Evolutionary conservation across 2,888 invertebrate species (phyloP), one percentile per base, ranked within the genome.

Genomic region (Synergus laeviventris): DNA sequence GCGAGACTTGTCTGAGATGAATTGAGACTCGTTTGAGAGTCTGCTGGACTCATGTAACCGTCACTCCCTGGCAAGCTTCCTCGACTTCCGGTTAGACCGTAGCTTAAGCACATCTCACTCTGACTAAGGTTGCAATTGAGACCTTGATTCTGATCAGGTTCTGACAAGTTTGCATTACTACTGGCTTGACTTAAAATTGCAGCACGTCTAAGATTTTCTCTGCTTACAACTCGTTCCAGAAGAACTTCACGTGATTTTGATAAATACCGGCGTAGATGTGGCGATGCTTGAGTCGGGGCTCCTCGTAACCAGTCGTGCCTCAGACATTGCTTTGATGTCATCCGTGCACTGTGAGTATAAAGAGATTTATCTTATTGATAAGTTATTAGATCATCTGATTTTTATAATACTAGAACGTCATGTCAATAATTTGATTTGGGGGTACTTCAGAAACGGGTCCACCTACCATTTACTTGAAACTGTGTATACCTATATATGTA

Each of bases 281-380:
- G 89, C 61, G 91, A 89, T 4, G 90, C 91, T 61, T 89, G 91
- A 1, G 88, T 90, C 3, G 91, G 90, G 0, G 90, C 91, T n/a
- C 87, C 90, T 74, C 86, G 89, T 54, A 94, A 84, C 94, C 94
- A 94, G 8, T 93, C 92, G 88, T 94, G 94, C 59, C 92, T 89
- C 83, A 94, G 91, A 83, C 93, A 93, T 85, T 94, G 93, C 78
- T 92, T 91, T 36, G 93, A 93, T 76, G 92, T 92, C 90, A 93
- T 91, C 77, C 94, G 92, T 83, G 92, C 91, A 81, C 94, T 94
- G 90, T 89, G 54, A 2, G 1, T 1, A 4, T 2, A 24, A n/a
- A 62, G 11, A 60, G 70, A 76, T 59, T 42, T 14, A 60, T n/a
- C n/a, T 16, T n/a, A n/a, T n/a, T 49, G 2, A 49, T n/a, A 49